phyloP scores from a whole-genome alignment of 2,888 invertebrate species.

The Pammene fasciana region DNA sequence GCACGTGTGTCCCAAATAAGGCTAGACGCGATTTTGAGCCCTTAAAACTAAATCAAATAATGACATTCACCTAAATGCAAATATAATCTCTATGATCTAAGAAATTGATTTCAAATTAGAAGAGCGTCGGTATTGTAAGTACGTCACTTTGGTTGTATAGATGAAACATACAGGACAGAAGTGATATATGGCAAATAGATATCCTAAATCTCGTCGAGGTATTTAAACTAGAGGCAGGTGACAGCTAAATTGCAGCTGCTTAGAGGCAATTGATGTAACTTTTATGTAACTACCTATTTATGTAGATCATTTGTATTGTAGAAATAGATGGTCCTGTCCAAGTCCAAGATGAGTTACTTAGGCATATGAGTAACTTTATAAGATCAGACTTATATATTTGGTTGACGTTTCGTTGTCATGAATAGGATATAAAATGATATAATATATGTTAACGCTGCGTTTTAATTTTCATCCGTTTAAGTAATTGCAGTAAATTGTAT shows the following conservation, averaged over 20 bases:
- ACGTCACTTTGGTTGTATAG: not conserved
- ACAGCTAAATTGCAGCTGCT: constrained; percentile 27
- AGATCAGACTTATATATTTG: not conserved
- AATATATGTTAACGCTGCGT: too few species aligned
- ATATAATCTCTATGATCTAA: not conserved
- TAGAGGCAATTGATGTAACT: constrained; percentile 7
- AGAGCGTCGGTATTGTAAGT: not conserved
- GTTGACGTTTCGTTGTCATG: not conserved
- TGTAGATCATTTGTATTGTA: constrained; percentile 12
- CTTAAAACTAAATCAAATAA: not conserved
- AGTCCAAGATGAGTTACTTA: not conserved
- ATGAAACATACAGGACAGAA: not conserved
- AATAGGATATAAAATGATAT: not conserved
- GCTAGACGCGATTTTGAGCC: not conserved
- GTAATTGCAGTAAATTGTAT: too few species aligned
- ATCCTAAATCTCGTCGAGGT: constrained; percentile 3
- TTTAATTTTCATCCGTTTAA: too few species aligned
- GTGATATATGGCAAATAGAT: constrained; percentile 7
- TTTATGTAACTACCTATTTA: not conserved
- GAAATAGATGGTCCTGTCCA: not conserved
- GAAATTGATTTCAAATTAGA: not conserved
- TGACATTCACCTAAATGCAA: not conserved
- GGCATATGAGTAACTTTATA: not conserved
- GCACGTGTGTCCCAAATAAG: constrained; percentile 24
- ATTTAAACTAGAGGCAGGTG: constrained; percentile 4